A percentile compares a stretch with the other conserved stretches of the same genome.
phyloP scores from a whole-genome alignment of 2,113 vertebrate species.

The Sinocyclocheilus anophthalmus region DNA sequence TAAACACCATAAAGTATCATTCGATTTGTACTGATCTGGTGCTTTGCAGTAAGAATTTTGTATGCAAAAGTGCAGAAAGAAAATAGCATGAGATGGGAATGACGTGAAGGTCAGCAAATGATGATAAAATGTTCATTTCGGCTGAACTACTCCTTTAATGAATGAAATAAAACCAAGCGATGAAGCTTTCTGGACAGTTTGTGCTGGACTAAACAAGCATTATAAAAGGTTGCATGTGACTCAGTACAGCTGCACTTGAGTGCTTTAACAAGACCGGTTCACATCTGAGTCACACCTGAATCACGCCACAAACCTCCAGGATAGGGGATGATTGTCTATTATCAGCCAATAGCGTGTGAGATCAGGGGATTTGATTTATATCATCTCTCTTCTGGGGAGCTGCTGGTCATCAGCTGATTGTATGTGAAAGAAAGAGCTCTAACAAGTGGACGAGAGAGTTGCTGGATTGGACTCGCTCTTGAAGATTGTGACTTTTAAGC shows the following conservation, averaged over 20 bases:
- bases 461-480: not conserved
- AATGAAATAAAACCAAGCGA: conserved; percentile 1
- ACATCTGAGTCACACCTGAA: not conserved
- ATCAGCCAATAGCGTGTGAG: too few species aligned
- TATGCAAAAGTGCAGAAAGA: not conserved
- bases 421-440: not conserved
- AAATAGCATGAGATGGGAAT: not conserved
- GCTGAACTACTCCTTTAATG: conserved; percentile 4
- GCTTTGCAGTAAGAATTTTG: not conserved
- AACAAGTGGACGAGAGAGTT: not conserved
- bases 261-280: not conserved
- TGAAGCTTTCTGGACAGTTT: not conserved
- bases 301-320: not conserved
- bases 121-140: conserved; percentile 8
- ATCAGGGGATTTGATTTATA: not conserved
- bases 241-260: not conserved
- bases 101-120: not conserved
- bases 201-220: not conserved
- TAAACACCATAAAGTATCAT: too few species aligned
- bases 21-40: too few species aligned
- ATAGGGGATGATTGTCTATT: too few species aligned
- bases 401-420: not conserved
- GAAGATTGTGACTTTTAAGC: not conserved
- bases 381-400: not conserved
- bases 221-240: not conserved